Conservation (phyloP, 53 echinoderm and acorn worm genomes). For the Arbacia lixula region DNA sequence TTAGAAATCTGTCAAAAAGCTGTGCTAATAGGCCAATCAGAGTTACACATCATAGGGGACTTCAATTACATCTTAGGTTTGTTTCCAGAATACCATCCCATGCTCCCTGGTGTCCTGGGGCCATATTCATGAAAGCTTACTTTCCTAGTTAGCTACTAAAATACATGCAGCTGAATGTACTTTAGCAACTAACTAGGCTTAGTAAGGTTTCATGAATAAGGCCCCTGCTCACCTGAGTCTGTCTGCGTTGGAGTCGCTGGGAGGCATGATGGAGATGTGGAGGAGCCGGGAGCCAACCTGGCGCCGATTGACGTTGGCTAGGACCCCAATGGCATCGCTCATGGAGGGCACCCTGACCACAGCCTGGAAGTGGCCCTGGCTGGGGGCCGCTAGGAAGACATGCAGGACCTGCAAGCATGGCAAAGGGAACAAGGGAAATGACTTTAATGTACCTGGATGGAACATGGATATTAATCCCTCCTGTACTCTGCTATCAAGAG, state of each 20-base stretch:
- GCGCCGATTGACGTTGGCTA: conserved; percentile 78
- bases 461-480: no score
- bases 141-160: no score
- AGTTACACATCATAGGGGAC: no score
- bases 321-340: conserved; percentile 88
- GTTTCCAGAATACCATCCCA: no score
- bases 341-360: conserved; percentile 86
- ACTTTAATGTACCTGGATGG: no score
- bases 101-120: no score
- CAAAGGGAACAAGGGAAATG: not conserved
- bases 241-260: conserved; percentile 85
- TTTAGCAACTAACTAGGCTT: no score
- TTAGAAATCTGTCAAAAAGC: not conserved
- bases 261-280: conserved; percentile 81
- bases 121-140: no score
- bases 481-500: no score
- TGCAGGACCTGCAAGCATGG: conserved; percentile 75
- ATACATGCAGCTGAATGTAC: no score
- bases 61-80: not conserved
- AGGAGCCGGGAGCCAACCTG: conserved; percentile 88
- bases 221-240: conserved; percentile 82
- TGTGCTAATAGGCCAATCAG: not conserved
- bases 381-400: conserved; percentile 79
- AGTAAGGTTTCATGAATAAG: no score
- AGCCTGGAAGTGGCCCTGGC: conserved; percentile 86